A percentile compares a stretch with the other conserved stretches of the same genome.
phyloP scores from a whole-genome alignment of 2,888 invertebrate genomes.

The Dorcus parallelipipedus region DNA sequence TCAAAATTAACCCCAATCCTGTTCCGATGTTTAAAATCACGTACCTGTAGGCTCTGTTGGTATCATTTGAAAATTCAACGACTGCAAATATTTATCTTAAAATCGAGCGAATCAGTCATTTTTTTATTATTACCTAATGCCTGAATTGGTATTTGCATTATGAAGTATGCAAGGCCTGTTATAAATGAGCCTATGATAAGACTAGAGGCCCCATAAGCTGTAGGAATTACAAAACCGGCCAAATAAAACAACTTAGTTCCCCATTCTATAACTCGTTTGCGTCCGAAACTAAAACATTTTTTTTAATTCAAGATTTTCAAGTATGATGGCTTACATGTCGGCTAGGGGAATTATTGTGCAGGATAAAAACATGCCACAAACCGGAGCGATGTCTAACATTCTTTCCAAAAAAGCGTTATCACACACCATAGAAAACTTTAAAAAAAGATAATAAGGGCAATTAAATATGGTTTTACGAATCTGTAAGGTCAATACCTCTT shows the following conservation, averaged over 20 bases:
- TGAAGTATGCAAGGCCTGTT: slow-evolving; percentile 7
- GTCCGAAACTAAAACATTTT: slow-evolving; percentile 11
- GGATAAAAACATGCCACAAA: slow-evolving; percentile 8
- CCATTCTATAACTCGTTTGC: slow-evolving; percentile 8
- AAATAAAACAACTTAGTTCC: slow-evolving; percentile 5
- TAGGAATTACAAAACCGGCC: not conserved
- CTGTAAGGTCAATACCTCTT: slow-evolving; percentile 5
- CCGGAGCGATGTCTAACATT: slow-evolving; percentile 6
- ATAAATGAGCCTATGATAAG: slow-evolving; percentile 9
- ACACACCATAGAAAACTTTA: slow-evolving; percentile 9
- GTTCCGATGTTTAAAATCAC: slow-evolving; percentile 5
- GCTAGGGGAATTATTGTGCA: slow-evolving; percentile 10
- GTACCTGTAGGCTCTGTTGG: slow-evolving; percentile 6
- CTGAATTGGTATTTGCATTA: not conserved
- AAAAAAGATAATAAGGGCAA: not conserved
- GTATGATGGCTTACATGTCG: slow-evolving; percentile 13
- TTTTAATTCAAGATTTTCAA: not conserved
- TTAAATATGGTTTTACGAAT: not conserved
- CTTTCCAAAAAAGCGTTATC: not conserved
- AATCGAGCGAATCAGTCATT: not conserved
- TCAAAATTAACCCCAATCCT: slow-evolving; percentile 1
- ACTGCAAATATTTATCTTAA: slow-evolving; percentile 5
- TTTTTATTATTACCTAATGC: slow-evolving; percentile 3
- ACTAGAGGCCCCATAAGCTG: not conserved
- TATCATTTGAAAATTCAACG: slow-evolving; percentile 9